Base-by-base conservation (phyloP, 2,888 invertebrate species). In the Serrognathus titanus region DNA sequence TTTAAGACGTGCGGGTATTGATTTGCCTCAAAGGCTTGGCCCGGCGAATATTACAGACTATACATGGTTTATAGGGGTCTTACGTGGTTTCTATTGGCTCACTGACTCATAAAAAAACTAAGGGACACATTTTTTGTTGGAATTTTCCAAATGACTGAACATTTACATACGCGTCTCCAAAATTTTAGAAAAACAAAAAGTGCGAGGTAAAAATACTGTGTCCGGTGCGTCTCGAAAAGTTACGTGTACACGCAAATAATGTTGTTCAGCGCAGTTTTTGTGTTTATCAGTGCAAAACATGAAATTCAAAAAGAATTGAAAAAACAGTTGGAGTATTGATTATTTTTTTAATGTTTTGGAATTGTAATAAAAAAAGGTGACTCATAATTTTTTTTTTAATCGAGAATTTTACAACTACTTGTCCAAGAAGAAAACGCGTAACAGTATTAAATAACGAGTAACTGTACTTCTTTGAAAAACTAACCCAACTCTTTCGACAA, bases 81-180 rank as follows among this genome's bases (percentile, higher is more conserved):
- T 77, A 76, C 75, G 76, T 75, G 75, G 72, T 77, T 76, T 73
- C 77, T 75, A 77, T 78, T 78, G 78, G 78, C 75, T 76, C 75
- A 74, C 75, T 78, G 77, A 76, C 72, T 77, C 78, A 73, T 78
- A 77, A 78, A 78, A 31, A 77, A 76, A 58, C 71, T 69, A 71
- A 75, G 74, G 72, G 75, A 75, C 75, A 73, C 69, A 71, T 73
- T 75, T 75, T 77, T 76, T 72, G 71, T 82, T 78, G 83, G 81
- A 83, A 84, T 83, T 84, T 84, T 84, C 84, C 84, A 82, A 83
- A 81, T 79, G 80, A 82, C 81, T 80, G 82, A 80, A 74, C 75
- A 72, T 71, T 71, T 73, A 74, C 72, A 71, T 74, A 75, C 73
- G 75, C 75, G 72, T 74, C 72, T 76, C 67, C 68, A 72, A 75